phyloP scores from a whole-genome alignment of 2,797 vertebrate species.

The Poeciliopsis turneri region DNA sequence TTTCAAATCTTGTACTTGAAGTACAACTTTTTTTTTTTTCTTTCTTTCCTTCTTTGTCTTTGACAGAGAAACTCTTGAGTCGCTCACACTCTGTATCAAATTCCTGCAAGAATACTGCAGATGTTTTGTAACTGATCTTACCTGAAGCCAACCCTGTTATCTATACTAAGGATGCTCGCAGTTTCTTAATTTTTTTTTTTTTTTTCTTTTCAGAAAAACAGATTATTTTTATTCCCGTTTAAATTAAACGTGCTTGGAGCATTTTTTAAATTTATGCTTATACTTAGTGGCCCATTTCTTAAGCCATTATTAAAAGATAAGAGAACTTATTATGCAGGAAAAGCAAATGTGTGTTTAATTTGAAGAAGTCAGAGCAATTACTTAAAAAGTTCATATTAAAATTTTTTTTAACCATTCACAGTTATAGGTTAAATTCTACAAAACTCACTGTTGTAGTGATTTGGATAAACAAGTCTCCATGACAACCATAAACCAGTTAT shows the following conservation, averaged over 20 bases:
- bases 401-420: not conserved
- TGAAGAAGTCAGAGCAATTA: not conserved
- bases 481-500: not conserved
- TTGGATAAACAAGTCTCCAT: not conserved
- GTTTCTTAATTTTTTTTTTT: not conserved
- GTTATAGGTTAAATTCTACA: not conserved
- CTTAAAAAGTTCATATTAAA: not conserved
- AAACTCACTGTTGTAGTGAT: not conserved
- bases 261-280: not conserved
- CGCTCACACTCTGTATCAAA: conserved; percentile 41
- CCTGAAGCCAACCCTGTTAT: conserved; percentile 28
- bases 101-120: conserved; percentile 55
- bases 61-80: conserved; percentile 34
- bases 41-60: not conserved
- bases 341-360: not conserved
- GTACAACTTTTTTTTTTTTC: not conserved
- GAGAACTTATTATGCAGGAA: not conserved
- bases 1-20: not conserved
- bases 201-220: not conserved
- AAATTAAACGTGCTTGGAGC: not conserved
- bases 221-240: not conserved
- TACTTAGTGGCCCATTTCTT: not conserved
- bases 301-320: not conserved
- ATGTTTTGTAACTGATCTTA: conserved; percentile 56
- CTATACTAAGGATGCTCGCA: not conserved